Evolutionary conservation across 2,888 invertebrate genomes (phyloP), one percentile per base, ranked within the genome.

Genomic region (Eueremaeus valkanovi): DNA sequence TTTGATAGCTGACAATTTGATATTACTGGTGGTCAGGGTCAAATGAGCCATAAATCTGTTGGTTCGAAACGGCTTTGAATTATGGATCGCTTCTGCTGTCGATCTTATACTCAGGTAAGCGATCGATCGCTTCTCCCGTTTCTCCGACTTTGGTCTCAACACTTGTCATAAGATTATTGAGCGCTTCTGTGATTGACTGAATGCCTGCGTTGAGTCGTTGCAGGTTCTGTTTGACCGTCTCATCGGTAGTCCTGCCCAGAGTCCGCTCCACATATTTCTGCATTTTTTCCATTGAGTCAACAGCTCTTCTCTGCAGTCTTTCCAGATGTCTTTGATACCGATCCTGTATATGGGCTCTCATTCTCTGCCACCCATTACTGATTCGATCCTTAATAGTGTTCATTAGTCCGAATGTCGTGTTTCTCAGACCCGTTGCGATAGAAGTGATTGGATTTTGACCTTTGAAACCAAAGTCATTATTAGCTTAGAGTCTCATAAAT

Each of bases 281-380:
- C 21, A 66, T 13, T n/a, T n/a, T 13, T 5, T 66, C 66, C 66
- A 66, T 36, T 1, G 66, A 11, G 33, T 66, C 66, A n/a, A 66
- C 66, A 1, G 36, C 66, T 13, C n/a, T 33, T n/a, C 21, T 33
- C 21, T 66, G 66, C 1, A 66, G 66, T 9, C n/a, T 66, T n/a
- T 66, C 66, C 1, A 66, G 33, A n/a, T 1, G 1, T 66, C 66
- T 33, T n/a, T 66, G 66, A 18, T 36, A 66, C 9, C 36, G 66
- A 11, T 66, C 66, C 36, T 66, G 66, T n/a, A 66, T n/a, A 36
- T 36, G 66, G 36, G 16, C n/a, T 36, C n/a, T 27, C 5, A 66
- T 33, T 36, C 36, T 27, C 13, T 36, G 6, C 66, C 33, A 66
- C 9, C 36, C 33, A 36, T 27, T 16, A 29, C 66, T 66, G 33